phyloP scores from a whole-genome alignment of 2,797 vertebrate genomes.

The Danio albolineatus region DNA sequence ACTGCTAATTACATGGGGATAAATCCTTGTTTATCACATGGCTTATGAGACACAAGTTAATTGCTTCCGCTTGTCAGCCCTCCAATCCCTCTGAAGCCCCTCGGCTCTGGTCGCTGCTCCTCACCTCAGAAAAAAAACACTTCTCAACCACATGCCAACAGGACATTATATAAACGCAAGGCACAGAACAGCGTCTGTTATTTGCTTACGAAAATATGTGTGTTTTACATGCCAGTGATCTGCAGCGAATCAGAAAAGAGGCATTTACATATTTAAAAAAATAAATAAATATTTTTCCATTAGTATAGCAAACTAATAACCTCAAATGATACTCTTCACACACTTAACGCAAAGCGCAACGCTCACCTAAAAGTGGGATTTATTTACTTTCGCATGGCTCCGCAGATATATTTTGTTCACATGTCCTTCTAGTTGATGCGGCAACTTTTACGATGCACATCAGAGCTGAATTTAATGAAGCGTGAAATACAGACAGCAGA shows the following conservation, averaged over 20 bases:
- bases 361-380: too few species aligned
- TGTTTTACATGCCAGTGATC: background rate
- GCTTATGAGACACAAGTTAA: constrained; percentile 81
- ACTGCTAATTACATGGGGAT: constrained; percentile 80
- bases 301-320: too few species aligned
- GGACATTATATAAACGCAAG: background rate
- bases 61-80: constrained; percentile 74
- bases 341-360: too few species aligned
- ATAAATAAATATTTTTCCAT: background rate
- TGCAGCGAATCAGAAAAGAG: background rate
- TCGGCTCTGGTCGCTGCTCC: constrained; percentile 63
- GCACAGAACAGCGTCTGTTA: background rate
- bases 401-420: too few species aligned
- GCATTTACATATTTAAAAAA: background rate
- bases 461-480: too few species aligned
- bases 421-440: too few species aligned
- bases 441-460: too few species aligned
- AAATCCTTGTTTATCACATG: constrained; percentile 78
- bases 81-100: constrained; percentile 65
- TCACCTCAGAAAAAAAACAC: background rate
- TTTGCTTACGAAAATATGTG: background rate
- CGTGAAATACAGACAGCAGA: too few species aligned
- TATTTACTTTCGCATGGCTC: too few species aligned
- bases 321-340: too few species aligned
- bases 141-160: background rate